Base-by-base conservation (phyloP, 92 coral and sea anemone species). In the Epizoanthus stellaris region DNA sequence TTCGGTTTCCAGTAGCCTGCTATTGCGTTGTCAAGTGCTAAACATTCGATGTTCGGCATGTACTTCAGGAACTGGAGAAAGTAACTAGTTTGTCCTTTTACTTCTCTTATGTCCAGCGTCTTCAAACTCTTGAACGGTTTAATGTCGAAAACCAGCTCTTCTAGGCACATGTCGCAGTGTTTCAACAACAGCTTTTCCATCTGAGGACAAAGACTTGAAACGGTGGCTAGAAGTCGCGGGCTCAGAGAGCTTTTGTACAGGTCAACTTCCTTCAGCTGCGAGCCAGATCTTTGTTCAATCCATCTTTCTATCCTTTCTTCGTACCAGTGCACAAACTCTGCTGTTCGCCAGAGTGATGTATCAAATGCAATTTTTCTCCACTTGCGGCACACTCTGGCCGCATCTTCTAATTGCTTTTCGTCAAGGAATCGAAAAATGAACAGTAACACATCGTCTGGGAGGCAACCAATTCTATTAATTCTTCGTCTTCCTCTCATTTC, bases 331-430 rank as follows among this genome's bases (percentile, higher is more conserved):
- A 79, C 81, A 9, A 94, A 76, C 49, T 88, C 69, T 45, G 89
- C 87, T 49, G 70, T 9, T 25, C 87, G 81, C 95, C 95, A 91
- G 15, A 94, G 84, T 10, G 93, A 76, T 17, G 90, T 91, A 39
- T 94, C 98, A 45, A 63, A 85, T 56, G 93, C 92, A 16, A 94
- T 69, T 30, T 89, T 76, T 65, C 74, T 80, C 98, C 98, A 94
- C 61, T 86, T 89, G 64, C 76, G 84, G 85, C 88, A 92, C 64
- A 94, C 98, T 36, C 76, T 47, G 20, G 92, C 89, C 10, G 54
- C 83, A 40, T 79, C 83, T 63, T 79, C 72, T 39, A 79, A 43
- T 64, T 79, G 83, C 49, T 61, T 42, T 64, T 42, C 43, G 21
- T 79, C 83, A 21, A 79, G 83, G 36, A 62, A 79, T 62, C 57